Base-by-base conservation (phyloP, 2,888 invertebrate species). In the Andrena dorsata region DNA sequence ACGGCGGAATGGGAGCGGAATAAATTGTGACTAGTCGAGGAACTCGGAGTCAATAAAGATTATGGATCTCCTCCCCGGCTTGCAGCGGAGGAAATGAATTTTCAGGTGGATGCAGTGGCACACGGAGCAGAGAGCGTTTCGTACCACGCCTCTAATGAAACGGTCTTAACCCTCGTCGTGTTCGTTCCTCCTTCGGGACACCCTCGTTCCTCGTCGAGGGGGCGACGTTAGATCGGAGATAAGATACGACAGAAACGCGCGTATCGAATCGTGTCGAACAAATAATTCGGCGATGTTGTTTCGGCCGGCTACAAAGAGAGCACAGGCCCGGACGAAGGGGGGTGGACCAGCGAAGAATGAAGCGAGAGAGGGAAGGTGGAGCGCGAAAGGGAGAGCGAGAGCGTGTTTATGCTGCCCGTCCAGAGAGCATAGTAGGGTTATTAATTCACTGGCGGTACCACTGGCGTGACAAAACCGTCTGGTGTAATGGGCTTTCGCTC, bases 221-320 rank as follows among this genome's bases (percentile, higher is more conserved):
- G 68, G 83, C 75, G 78, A 83, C 84, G 85, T 80, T 79, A 86
- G 89, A 89, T 89, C 86, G 81, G 16, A 77, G 89, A 89, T 89
- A 88, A 89, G 88, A 87, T 86, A 84, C 78, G 85, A 80, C 70
- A 76, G 77, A 84, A 82, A 85, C 78, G 85, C 81, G 82, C 87
- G 88, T 86, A 87, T 86, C 88, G 85, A 89, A 83, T 89, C 88
- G 82, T 82, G 86, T 89, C 80, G 86, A 77, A 85, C 88, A 88
- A 88, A 89, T 89, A 86, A 89, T 88, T 89, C 85, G 86, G 87
- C 82, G 47, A 63, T 69, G 79, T 75, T 78, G 81, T 75, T 84
- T 83, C 76, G 80, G 77, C 30, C 73, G 61, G 73, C 68, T 73
- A 78, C 85, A 76, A 78, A 76, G 76, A 73, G 76, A 41, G n/a